These are phyloP conservation scores for Ispidina picta DNA, from an alignment of 2,797 vertebrate species.

Conservation along the genomic window DNA sequence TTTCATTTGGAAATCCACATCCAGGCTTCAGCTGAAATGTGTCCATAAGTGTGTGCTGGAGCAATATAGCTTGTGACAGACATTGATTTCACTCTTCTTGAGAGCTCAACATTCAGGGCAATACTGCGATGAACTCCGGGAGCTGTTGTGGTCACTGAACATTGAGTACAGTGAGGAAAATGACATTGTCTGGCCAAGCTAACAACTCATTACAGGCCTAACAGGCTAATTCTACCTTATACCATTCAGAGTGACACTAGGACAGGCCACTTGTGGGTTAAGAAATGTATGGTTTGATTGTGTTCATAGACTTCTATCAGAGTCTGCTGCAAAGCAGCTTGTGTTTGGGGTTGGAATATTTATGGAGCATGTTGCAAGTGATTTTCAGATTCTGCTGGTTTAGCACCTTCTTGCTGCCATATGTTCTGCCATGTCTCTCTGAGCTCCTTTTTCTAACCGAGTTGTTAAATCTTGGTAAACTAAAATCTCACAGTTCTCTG, in stretches of 20 bases:
- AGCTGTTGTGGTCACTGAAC: not conserved
- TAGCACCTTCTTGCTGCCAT: slow-evolving; percentile 43
- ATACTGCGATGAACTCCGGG: not conserved
- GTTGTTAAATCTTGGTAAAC: slow-evolving; percentile 25
- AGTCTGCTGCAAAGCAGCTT: slow-evolving; percentile 27
- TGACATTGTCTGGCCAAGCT: not conserved
- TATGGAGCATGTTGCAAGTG: slow-evolving; percentile 33
- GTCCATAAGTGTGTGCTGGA: not conserved
- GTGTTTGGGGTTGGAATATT: slow-evolving; percentile 48
- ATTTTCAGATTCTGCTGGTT: slow-evolving; percentile 5
- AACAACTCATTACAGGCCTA: not conserved
- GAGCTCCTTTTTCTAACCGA: not conserved
- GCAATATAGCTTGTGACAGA: not conserved
- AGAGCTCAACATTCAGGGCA: not conserved
- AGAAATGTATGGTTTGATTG: not conserved
- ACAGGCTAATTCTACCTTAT: not conserved
- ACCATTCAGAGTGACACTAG: not conserved
- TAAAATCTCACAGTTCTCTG: slow-evolving; percentile 41
- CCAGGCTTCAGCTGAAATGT: not conserved
- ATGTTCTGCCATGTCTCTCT: slow-evolving; percentile 47
- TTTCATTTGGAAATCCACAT: not conserved
- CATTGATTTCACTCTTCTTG: not conserved
- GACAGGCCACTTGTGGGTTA: not conserved
- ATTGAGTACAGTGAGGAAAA: not conserved
- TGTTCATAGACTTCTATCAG: slow-evolving; percentile 11